Conservation (phyloP, 2,888 invertebrate species). For the Pycnomerus fuliginosus region DNA sequence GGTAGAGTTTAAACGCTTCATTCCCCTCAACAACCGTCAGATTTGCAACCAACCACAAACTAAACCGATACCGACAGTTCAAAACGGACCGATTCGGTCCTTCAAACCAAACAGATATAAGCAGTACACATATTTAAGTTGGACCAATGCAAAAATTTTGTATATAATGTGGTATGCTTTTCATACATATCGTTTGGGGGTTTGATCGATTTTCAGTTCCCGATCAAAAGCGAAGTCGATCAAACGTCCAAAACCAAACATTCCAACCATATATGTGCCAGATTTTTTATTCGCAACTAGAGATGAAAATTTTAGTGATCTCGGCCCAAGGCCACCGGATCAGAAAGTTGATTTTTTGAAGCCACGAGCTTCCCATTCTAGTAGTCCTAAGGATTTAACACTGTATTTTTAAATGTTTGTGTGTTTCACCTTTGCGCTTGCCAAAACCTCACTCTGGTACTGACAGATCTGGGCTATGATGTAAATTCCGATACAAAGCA, state of each 20-base stretch:
- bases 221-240: constrained; percentile 8
- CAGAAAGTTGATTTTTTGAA: constrained; percentile 36
- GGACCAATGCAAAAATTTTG: constrained; percentile 48
- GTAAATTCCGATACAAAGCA: too few relatives aligned
- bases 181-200: constrained; percentile 48
- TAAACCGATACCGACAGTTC: constrained; percentile 62
- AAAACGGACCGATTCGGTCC: constrained; percentile 17
- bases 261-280: constrained; percentile 67
- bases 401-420: constrained; percentile 54
- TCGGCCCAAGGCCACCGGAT: constrained; percentile 31
- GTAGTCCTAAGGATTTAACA: constrained; percentile 50
- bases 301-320: constrained; percentile 43
- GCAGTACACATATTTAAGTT: constrained; percentile 51
- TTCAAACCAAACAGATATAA: constrained; percentile 51
- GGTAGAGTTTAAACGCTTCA: constrained; percentile 54
- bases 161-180: constrained; percentile 49
- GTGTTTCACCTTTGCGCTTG: constrained; percentile 54
- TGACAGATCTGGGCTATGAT: too few relatives aligned
- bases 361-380: constrained; percentile 40
- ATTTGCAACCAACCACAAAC: constrained; percentile 55
- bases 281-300: constrained; percentile 58
- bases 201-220: constrained; percentile 32
- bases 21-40: constrained; percentile 53
- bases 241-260: constrained; percentile 50
- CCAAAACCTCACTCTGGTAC: too few relatives aligned